These are phyloP conservation scores for Amazona guildingii DNA, from an alignment of 2,113 vertebrate genomes.

Conservation along the genomic window DNA sequence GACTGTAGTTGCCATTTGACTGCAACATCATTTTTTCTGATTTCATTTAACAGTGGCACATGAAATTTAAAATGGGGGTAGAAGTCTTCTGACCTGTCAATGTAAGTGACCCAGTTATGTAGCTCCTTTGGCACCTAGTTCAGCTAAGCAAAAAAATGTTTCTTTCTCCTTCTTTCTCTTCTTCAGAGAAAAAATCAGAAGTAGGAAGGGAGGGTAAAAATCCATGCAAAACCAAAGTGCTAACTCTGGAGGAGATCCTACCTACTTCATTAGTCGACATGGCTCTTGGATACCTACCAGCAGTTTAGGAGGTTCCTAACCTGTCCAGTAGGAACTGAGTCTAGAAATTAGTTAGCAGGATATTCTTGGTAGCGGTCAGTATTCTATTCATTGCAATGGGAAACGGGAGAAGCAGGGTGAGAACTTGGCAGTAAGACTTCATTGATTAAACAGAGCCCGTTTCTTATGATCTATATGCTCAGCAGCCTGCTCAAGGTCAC, in stretches of 20 bases:
- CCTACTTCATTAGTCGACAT: not conserved
- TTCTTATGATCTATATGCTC: not conserved
- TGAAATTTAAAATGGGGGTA: not conserved
- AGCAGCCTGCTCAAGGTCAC: not conserved
- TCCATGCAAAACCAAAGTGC: not conserved
- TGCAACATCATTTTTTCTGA: not conserved
- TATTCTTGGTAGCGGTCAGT: not conserved
- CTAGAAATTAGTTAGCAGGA: not conserved
- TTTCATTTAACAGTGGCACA: not conserved
- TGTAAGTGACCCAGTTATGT: not conserved
- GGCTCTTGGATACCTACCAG: not conserved
- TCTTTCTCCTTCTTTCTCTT: not conserved
- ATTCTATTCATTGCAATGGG: not conserved
- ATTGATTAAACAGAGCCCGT: not conserved
- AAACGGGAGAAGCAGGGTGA: not conserved
- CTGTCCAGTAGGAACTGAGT: not conserved
- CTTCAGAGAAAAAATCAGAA: not conserved
- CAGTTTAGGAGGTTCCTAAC: not conserved
- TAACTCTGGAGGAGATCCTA: not conserved
- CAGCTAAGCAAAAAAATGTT: not conserved
- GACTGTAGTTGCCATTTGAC: not conserved
- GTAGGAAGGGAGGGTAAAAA: not conserved
- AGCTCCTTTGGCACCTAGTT: not conserved
- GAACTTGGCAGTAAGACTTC: not conserved
- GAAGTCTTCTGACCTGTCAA: not conserved